Percentiles rank a stretch among this genome's conserved stretches.
These are phyloP conservation scores for Acropternis orthonyx DNA, from an alignment of 2,797 vertebrate species.

Conservation along the genomic window DNA sequence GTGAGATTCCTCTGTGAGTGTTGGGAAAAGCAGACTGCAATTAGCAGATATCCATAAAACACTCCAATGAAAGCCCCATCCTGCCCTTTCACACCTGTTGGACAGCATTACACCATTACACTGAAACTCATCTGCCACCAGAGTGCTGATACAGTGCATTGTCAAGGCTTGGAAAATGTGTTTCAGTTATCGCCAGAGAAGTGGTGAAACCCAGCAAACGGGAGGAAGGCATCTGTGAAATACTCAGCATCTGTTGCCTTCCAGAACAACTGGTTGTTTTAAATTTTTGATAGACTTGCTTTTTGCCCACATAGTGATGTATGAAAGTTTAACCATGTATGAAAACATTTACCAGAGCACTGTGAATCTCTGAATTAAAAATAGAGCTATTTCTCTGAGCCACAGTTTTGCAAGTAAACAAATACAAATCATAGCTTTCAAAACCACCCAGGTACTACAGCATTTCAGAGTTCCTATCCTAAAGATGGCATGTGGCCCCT, in stretches of 20 bases:
- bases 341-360: conserved; percentile 55
- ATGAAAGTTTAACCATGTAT: conserved; percentile 49
- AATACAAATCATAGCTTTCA: not conserved
- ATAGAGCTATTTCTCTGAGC: not conserved
- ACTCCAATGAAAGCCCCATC: not conserved
- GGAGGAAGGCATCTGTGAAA: conserved; percentile 31
- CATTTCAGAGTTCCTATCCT: not conserved
- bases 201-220: not conserved
- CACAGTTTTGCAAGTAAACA: conserved; percentile 2
- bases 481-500: not conserved
- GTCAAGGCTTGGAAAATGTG: not conserved
- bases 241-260: conserved; percentile 55
- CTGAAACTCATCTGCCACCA: not conserved
- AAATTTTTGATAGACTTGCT: conserved; percentile 48
- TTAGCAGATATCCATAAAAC: conserved; percentile 43
- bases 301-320: conserved; percentile 35
- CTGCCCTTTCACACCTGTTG: conserved; percentile 30
- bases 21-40: conserved; percentile 24
- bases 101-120: not conserved
- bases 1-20: not conserved
- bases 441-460: not conserved
- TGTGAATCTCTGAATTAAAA: conserved; percentile 10
- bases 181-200: not conserved
- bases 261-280: conserved; percentile 41
- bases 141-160: conserved; percentile 39